Conservation (phyloP, 2,888 invertebrate species). For the Drosophila imparisetae region DNA sequence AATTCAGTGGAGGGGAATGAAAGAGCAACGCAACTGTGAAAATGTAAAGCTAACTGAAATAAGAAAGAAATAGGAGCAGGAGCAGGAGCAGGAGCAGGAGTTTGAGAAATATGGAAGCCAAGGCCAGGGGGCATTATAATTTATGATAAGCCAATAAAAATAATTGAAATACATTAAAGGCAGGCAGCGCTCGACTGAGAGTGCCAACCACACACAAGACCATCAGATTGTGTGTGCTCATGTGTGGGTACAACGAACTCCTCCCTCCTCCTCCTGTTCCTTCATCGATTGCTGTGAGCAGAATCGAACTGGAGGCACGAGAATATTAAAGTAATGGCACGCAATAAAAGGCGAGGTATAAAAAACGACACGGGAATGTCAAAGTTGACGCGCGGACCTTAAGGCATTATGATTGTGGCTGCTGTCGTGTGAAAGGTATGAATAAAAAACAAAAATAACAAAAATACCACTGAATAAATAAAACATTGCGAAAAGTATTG, state of each 20-base stretch:
- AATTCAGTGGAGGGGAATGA: constrained; percentile 1
- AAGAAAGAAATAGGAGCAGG: neutral
- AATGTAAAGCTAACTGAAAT: constrained; percentile 26
- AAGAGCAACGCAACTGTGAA: constrained; percentile 37
- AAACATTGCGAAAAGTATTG: constrained; percentile 31
- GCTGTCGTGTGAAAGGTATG: constrained; percentile 49
- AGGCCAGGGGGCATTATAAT: constrained; percentile 64
- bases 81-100: neutral
- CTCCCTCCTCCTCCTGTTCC: neutral
- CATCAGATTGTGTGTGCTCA: constrained; percentile 34
- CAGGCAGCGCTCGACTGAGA: constrained; percentile 42
- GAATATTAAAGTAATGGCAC: constrained; percentile 66
- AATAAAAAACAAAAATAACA: constrained; percentile 30
- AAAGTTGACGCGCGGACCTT: constrained; percentile 55
- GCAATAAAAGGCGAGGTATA: constrained; percentile 63
- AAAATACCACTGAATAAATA: constrained; percentile 35
- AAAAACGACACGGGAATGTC: constrained; percentile 52
- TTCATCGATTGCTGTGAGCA: constrained; percentile 49
- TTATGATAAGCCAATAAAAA: constrained; percentile 74
- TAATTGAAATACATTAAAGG: constrained; percentile 73
- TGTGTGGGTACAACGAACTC: constrained; percentile 48
- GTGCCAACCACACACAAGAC: constrained; percentile 39
- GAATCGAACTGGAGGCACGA: constrained; percentile 36
- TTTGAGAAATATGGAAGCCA: constrained; percentile 55
- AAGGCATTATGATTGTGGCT: constrained; percentile 36